Evolutionary conservation across 2,888 invertebrate genomes (phyloP).

Genomic region (Sesia bembeciformis): DNA sequence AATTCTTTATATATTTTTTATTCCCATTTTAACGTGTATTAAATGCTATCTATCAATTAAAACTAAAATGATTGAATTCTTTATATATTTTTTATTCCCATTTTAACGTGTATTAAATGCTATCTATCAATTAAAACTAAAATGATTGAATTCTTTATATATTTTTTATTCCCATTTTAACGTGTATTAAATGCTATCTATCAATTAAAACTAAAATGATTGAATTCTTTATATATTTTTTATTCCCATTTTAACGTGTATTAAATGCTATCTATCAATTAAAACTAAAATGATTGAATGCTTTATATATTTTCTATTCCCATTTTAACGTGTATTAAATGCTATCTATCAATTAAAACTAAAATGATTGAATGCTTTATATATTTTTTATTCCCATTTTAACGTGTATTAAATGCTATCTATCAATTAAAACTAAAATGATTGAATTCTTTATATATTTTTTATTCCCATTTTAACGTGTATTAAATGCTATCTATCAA

Average conservation of each 20-base stretch:
- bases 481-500: constrained; percentile 8
- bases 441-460: too few relatives aligned
- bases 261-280: constrained; percentile 8
- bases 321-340: constrained; percentile 10
- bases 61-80: neutral
- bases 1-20: too few relatives aligned
- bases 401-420: constrained; percentile 7
- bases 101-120: constrained; percentile 9
- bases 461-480: too few relatives aligned
- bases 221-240: too few relatives aligned
- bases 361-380: neutral
- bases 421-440: constrained; percentile 2
- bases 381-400: too few relatives aligned
- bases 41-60: constrained; percentile 1
- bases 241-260: too few relatives aligned
- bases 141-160: neutral
- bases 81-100: too few relatives aligned
- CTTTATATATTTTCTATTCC: too few relatives aligned
- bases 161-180: too few relatives aligned
- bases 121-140: constrained; percentile 1
- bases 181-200: constrained; percentile 7
- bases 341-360: constrained; percentile 1
- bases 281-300: neutral
- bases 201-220: constrained; percentile 1
- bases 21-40: too few relatives aligned